Base-by-base conservation (phyloP, 2,113 vertebrate species). In the Erpornis zantholeuca region DNA sequence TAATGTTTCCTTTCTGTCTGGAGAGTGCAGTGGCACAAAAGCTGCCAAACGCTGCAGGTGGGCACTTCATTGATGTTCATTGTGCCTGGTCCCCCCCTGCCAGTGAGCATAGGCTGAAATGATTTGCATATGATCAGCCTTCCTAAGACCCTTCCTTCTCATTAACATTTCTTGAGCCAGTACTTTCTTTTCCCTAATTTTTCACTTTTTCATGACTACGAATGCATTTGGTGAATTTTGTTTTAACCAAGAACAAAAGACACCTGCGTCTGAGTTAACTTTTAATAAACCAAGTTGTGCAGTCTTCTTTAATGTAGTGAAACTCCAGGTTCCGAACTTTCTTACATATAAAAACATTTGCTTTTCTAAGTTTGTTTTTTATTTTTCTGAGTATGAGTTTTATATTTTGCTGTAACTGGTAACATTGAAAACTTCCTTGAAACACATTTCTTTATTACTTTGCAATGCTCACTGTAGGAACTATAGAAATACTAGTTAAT, bases 181-280 rank as follows among this genome's bases (percentile, higher is more conserved):
- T 82, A 38, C 16, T 88, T 79, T 44, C 24, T 16, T 53, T 57
- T 15, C 19, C 24, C 27, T n/a, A 44, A 14, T 65, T 68, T 72
- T 82, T 82, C 3, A 11, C 57, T 38, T 71, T 66, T 53, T 72
- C 27, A 31, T 77, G 60, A 15, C 33, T 76, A 7, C 65, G 45
- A 69, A 44, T 45, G 19, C 22, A 17, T 50, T 42, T 4, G 9
- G 9, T 0, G 0, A 2, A 35, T 47, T 86, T 27, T 60, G 22
- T 57, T 87, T 87, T 64, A 87, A 71, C 12, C 15, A 38, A 54
- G 54, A 87, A 7, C 52, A 61, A 31, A 65, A 78, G 68, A 27
- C 7, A 31, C 4, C 4, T 75, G 47, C 16, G 63, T 38, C 9
- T 70, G 42, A 66, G 11, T 60, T 61, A 84, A 29, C 12, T 72